Evolutionary conservation across 2,888 invertebrate species (phyloP).

Genomic region (Cyclophora albipunctata): DNA sequence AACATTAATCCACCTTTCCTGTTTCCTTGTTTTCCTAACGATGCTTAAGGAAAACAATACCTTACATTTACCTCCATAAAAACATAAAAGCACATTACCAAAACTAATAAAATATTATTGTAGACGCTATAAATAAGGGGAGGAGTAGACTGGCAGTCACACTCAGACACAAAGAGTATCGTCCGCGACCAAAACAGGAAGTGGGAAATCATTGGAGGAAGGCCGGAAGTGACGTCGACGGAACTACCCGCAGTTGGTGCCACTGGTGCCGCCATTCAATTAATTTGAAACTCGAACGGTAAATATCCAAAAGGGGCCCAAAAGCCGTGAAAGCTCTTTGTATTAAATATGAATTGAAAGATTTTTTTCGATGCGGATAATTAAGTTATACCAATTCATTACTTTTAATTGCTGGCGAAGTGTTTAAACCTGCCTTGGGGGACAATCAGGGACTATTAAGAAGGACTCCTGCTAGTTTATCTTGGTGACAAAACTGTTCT

Average conservation of each 20-base stretch:
- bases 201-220: slow-evolving; percentile 57
- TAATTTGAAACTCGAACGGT: slow-evolving; percentile 52
- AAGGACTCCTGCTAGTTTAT: too few species aligned
- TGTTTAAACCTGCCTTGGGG: too few species aligned
- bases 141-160: slow-evolving; percentile 22
- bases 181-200: slow-evolving; percentile 46
- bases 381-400: too few species aligned
- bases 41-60: too few species aligned
- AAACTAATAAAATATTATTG: too few species aligned
- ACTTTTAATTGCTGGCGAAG: too few species aligned
- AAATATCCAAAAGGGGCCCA: slow-evolving; percentile 45
- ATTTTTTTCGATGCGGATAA: slow-evolving; percentile 16
- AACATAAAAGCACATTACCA: too few species aligned
- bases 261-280: slow-evolving; percentile 40
- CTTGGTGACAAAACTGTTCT: too few species aligned
- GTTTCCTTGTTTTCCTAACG: too few species aligned
- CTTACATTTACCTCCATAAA: too few species aligned
- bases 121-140: slow-evolving; percentile 40
- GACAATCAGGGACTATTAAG: too few species aligned
- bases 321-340: slow-evolving; percentile 44
- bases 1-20: too few species aligned
- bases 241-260: slow-evolving; percentile 41
- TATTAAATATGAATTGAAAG: slow-evolving; percentile 38
- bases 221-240: slow-evolving; percentile 53
- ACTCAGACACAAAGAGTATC: slow-evolving; percentile 38